Base-by-base conservation (phyloP, 2,113 vertebrate genomes). In the Dissostichus mawsoni region DNA sequence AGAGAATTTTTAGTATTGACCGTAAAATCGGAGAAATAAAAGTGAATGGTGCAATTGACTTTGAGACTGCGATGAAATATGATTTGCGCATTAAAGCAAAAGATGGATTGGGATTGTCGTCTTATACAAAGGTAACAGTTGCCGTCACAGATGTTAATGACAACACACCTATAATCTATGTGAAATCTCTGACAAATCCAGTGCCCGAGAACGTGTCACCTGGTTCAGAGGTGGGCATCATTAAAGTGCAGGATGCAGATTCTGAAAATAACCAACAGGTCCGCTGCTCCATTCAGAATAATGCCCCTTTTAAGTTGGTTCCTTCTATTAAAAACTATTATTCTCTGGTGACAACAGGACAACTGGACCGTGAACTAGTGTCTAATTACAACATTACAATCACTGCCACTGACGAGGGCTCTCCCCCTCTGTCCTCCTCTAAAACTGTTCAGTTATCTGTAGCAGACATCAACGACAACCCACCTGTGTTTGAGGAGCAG, bases 71-170 rank as follows among this genome's bases (percentile, higher is more conserved):
- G 0, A 74, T 57, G 2, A 79, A 76, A 29, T 95, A 93, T 91
- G 95, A 96, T 74, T 56, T 96, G 45, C 91, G 90, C 29, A 57
- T 96, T 10, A 92, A 94, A 86, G 95, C 93, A 14, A 90, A 89
- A 48, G 96, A 96, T 87, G 79, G 83, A 1, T 80, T 93, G 10
- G 93, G 91, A 1, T 73, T 94, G 2, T 79, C 83, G 0, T 92
- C 92, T 5, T 86, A 91, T 63, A 82, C 92, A 0, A 94, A 91
- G 33, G 92, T 95, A 0, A 59, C 93, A 0, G 74, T 95, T 65
- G 69, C 80, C 11, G 51, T 95, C 1, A 85, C 84, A 59, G 95
- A 96, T 70, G 77, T 95, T 1, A 96, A 96, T 81, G 96, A 96
- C 52, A 96, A 96, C 47, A 71, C 76, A 0, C 96, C 95, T 11